Conservation (phyloP, 2,797 vertebrate species). For the Rhyacichthys aspro region DNA sequence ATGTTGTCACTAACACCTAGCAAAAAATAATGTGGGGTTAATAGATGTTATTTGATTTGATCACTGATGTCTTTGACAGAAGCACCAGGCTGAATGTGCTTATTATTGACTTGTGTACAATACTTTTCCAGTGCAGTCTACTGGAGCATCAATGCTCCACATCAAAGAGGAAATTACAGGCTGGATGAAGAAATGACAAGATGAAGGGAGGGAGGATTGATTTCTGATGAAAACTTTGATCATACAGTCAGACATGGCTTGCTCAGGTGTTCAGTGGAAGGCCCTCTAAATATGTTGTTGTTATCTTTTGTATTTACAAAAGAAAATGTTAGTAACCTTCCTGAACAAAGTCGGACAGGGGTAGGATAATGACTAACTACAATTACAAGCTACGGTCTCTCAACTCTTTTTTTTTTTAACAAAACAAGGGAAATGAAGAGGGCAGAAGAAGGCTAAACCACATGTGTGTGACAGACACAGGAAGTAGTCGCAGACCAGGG, state of each 20-base stretch:
- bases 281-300: too few species aligned
- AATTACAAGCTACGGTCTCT: background rate
- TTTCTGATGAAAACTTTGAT: constrained; percentile 13
- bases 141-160: constrained; percentile 3
- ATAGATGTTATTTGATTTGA: constrained; percentile 10
- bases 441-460: constrained; percentile 1
- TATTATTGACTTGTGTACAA: constrained; percentile 21
- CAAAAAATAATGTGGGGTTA: background rate
- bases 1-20: background rate
- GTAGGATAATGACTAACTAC: background rate
- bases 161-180: constrained; percentile 51
- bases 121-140: constrained; percentile 7
- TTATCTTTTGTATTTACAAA: too few species aligned
- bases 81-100: background rate
- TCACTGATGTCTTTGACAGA: constrained; percentile 7
- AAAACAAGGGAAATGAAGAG: background rate
- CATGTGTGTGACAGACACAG: constrained; percentile 37
- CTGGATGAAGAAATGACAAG: constrained; percentile 49
- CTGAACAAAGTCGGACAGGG: too few species aligned
- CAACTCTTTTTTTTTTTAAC: background rate
- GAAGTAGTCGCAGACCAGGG: constrained; percentile 34
- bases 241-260: background rate
- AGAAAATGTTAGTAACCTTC: background rate
- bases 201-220: constrained; percentile 1
- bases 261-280: constrained; percentile 1